Percentiles rank a stretch among this genome's conserved stretches.
These are phyloP conservation scores for Willisornis vidua DNA, from an alignment of 2,113 vertebrate genomes.

Conservation along the genomic window DNA sequence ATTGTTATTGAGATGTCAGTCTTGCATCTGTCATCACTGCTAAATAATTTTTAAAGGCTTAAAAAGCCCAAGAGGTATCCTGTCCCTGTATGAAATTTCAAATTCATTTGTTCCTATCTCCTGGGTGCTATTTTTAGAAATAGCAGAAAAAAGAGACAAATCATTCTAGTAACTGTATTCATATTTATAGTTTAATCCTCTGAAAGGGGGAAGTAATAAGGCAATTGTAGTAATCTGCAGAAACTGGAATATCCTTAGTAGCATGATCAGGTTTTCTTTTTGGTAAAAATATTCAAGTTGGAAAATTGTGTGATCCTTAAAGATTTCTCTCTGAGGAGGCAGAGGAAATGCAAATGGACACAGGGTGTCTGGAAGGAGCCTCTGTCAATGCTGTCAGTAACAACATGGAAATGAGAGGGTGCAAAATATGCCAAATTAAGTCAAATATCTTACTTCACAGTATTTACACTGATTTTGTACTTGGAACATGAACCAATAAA, in stretches of 20 bases:
- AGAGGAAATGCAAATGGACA: not conserved
- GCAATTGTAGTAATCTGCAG: not conserved
- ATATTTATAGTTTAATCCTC: not conserved
- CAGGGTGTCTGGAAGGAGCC: not conserved
- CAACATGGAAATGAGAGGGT: not conserved
- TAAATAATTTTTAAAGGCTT: constrained; percentile 41
- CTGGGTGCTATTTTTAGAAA: constrained; percentile 21
- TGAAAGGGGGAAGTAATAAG: not conserved
- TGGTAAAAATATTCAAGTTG: not conserved
- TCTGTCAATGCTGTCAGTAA: not conserved
- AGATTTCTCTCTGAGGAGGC: not conserved
- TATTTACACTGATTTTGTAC: not conserved
- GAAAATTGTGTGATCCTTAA: not conserved
- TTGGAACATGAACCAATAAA: not conserved
- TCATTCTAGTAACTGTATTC: not conserved
- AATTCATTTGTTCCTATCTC: not conserved
- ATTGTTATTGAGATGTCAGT: constrained; percentile 23
- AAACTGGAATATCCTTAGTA: not conserved
- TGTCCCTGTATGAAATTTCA: not conserved
- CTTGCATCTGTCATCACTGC: not conserved
- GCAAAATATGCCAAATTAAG: not conserved
- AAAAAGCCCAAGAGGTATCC: constrained; percentile 6
- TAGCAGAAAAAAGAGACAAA: not conserved
- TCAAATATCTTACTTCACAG: not conserved
- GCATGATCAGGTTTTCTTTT: not conserved